Conservation (phyloP, 1,140 invertebrate species). For the Meloidogyne exigua region DNA sequence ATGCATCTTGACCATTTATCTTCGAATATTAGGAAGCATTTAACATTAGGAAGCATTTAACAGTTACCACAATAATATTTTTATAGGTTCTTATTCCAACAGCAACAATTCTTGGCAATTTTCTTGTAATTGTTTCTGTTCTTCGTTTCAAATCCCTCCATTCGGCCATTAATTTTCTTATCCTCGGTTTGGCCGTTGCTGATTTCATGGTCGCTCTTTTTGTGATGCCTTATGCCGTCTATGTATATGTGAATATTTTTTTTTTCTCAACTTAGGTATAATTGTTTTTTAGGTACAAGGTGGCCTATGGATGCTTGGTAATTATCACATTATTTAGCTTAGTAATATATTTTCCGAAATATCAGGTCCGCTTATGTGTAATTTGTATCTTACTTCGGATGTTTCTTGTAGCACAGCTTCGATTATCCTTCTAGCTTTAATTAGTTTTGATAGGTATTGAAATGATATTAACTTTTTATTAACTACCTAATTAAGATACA, state of each 20-base stretch:
- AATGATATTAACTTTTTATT: slow-evolving; percentile 65
- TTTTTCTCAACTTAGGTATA: neutral
- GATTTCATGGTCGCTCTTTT: slow-evolving; percentile 90
- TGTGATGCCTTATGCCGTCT: slow-evolving; percentile 97
- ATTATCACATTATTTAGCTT: neutral
- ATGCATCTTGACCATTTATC: too few species aligned
- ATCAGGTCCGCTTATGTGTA: slow-evolving; percentile 76
- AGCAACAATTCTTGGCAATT: slow-evolving; percentile 53
- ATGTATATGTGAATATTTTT: slow-evolving; percentile 76
- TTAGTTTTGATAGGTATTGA: slow-evolving; percentile 89
- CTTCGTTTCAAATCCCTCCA: slow-evolving; percentile 82
- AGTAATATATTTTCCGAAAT: neutral
- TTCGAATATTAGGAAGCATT: too few species aligned
- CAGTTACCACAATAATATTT: too few species aligned
- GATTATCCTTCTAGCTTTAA: slow-evolving; percentile 95
- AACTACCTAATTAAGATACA: slow-evolving; percentile 76
- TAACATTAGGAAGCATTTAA: too few species aligned
- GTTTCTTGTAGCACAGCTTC: slow-evolving; percentile 96
- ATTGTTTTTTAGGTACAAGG: slow-evolving; percentile 50
- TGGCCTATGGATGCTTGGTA: slow-evolving; percentile 77
- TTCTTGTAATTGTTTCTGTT: slow-evolving; percentile 90
- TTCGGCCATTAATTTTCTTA: slow-evolving; percentile 96
- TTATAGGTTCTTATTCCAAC: slow-evolving; percentile 44
- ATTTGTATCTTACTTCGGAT: slow-evolving; percentile 92
- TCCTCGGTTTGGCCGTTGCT: slow-evolving; percentile 92